These are phyloP conservation scores for Falco berigora DNA, from an alignment of 2,797 vertebrate species.

Conservation along the genomic window DNA sequence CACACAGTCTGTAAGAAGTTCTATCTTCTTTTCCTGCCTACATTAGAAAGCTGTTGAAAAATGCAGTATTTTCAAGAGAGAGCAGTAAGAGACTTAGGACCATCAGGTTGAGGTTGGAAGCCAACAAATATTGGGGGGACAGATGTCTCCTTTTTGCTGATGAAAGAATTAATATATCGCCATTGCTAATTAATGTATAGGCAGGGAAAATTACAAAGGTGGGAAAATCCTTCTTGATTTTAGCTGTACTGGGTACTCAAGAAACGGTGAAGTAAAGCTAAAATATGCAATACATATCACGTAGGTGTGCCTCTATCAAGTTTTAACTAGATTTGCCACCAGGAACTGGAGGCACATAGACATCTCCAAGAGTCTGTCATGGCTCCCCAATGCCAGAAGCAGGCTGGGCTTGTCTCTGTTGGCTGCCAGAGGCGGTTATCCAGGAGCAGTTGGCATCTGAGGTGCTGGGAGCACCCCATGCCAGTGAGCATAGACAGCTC, in stretches of 20 bases:
- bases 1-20: background rate
- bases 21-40: background rate
- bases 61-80: background rate
- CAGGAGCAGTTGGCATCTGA: background rate
- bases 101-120: background rate
- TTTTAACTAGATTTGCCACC: background rate
- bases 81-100: background rate
- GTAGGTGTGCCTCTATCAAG: background rate
- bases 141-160: background rate
- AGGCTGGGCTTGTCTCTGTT: background rate
- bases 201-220: background rate
- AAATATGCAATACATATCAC: background rate
- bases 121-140: background rate
- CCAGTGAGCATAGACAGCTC: accelerated
- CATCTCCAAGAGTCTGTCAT: background rate
- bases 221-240: background rate
- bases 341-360: background rate
- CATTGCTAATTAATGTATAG: background rate
- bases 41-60: background rate
- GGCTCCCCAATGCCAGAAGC: background rate
- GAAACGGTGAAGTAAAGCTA: background rate
- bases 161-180: background rate
- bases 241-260: background rate
- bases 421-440: background rate
- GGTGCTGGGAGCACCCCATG: background rate